These are phyloP conservation scores for Pseudococcus viburni DNA, from an alignment of 2,888 invertebrate species.

Conservation along the genomic window DNA sequence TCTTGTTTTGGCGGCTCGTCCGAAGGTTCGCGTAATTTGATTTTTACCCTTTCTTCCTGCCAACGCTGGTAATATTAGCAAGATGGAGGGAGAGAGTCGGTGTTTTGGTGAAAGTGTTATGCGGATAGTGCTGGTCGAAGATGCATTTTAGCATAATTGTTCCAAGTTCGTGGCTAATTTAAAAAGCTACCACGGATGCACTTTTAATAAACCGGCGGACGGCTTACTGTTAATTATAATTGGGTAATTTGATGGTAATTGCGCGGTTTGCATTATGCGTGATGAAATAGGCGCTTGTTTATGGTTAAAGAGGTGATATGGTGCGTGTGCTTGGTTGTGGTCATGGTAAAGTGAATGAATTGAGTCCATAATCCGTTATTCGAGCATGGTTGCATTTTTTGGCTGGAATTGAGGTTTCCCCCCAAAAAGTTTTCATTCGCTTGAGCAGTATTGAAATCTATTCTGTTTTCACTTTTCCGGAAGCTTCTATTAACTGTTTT, in stretches of 20 bases:
- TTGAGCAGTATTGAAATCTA: too few species aligned
- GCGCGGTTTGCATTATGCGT: neutral
- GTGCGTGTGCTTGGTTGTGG: neutral
- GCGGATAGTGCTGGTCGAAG: slow-evolving; percentile 23
- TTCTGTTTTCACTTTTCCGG: too few species aligned
- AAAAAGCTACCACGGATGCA: neutral
- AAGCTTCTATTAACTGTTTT: too few species aligned
- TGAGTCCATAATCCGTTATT: neutral
- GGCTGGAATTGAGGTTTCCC: neutral
- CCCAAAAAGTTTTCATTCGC: neutral
- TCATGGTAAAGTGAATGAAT: neutral
- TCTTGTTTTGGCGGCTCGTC: slow-evolving; percentile 47
- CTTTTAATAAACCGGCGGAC: neutral
- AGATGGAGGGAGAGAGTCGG: slow-evolving; percentile 47
- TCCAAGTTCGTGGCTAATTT: slow-evolving; percentile 34
- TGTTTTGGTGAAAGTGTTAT: slow-evolving; percentile 38
- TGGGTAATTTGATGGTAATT: slow-evolving; percentile 2
- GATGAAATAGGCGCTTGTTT: neutral
- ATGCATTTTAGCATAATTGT: slow-evolving; percentile 31
- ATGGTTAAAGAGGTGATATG: neutral
- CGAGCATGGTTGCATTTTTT: neutral
- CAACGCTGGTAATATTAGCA: neutral
- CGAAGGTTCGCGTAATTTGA: slow-evolving; percentile 54
- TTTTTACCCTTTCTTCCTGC: slow-evolving; percentile 50
- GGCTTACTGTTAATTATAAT: neutral